Percentiles rank a stretch among this genome's conserved stretches.
phyloP scores from a whole-genome alignment of 2,113 vertebrate genomes.

The Trochalopteron elliotii region DNA sequence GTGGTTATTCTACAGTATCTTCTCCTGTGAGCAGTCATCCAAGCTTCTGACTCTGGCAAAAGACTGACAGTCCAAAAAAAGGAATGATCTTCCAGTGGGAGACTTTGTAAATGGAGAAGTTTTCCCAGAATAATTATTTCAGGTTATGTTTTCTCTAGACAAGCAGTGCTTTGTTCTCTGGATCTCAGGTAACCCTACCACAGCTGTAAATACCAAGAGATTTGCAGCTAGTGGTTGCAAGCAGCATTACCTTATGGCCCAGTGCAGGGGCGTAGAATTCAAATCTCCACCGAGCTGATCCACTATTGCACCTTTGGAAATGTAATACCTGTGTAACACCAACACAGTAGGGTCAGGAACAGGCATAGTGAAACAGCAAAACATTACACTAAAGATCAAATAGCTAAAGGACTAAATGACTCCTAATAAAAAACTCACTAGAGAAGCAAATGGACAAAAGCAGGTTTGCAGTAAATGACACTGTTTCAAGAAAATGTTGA shows the following conservation, averaged over 20 bases:
- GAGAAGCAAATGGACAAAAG: neutral
- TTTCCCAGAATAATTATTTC: neutral
- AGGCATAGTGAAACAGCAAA: neutral
- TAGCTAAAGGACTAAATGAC: neutral
- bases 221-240: neutral
- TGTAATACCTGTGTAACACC: constrained; percentile 81
- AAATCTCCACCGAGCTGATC: constrained; percentile 96
- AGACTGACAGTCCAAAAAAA: neutral
- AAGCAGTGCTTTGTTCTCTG: neutral
- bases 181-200: neutral
- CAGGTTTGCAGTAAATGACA: neutral
- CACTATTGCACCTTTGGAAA: constrained; percentile 91
- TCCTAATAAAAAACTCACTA: neutral
- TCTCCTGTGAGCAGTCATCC: neutral
- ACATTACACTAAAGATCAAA: neutral
- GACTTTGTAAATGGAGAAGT: fast-evolving
- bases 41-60: neutral
- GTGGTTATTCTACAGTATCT: neutral
- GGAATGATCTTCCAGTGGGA: neutral
- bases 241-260: constrained; percentile 89
- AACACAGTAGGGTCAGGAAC: neutral
- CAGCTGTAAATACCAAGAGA: neutral
- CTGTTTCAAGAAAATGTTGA: neutral
- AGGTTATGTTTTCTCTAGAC: neutral
- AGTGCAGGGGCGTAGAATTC: constrained; percentile 96